Conservation (phyloP, 2,888 invertebrate genomes). For the Lutraria lutraria region DNA sequence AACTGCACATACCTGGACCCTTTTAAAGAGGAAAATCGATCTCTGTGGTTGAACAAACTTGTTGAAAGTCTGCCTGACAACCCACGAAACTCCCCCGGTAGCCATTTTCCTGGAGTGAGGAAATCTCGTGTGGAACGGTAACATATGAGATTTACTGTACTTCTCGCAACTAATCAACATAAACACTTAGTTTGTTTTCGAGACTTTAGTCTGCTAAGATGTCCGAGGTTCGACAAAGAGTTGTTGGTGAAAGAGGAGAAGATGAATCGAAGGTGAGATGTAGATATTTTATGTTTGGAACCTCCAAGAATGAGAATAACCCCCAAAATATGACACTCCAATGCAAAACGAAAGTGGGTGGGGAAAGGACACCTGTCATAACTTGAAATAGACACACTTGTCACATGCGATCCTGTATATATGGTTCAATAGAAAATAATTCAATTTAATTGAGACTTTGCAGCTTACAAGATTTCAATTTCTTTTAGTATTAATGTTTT, state of each 20-base stretch:
- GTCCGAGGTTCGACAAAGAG: constrained; percentile 68
- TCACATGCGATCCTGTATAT: too few species aligned
- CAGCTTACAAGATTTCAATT: neutral
- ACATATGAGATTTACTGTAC: constrained; percentile 40
- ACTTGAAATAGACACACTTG: neutral
- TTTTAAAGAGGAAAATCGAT: constrained; percentile 47
- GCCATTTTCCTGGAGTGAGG: constrained; percentile 67
- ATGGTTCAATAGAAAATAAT: too few species aligned
- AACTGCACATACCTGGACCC: constrained; percentile 53
- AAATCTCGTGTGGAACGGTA: constrained; percentile 52
- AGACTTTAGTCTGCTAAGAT: constrained; percentile 35
- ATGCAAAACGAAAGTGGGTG: constrained; percentile 66
- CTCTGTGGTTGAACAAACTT: constrained; percentile 60
- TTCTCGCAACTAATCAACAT: constrained; percentile 65
- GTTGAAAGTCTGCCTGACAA: constrained; percentile 73
- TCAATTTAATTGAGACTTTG: too few species aligned
- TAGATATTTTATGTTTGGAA: neutral
- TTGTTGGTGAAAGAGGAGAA: constrained; percentile 51
- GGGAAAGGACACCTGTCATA: constrained; percentile 61
- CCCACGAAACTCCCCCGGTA: constrained; percentile 71
- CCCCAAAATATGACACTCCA: neutral
- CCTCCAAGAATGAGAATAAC: neutral
- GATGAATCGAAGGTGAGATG: constrained; percentile 54
- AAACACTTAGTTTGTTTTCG: constrained; percentile 46
- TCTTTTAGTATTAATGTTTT: neutral